Evolutionary conservation across 2,888 invertebrate genomes (phyloP).

Genomic region (Nephrotoma flavescens): DNA sequence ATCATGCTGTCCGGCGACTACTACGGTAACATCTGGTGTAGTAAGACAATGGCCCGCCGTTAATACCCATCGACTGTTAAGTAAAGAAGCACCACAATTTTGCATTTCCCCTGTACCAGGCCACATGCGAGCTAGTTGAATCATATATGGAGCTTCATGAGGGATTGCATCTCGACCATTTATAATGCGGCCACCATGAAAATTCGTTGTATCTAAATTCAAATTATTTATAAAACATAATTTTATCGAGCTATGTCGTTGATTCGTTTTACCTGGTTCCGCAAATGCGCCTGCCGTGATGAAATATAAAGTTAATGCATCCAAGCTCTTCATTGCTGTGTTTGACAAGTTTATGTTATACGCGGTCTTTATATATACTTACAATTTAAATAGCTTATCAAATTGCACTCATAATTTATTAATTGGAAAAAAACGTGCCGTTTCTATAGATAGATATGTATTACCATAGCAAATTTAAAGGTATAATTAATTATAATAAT

Average conservation of each 20-base stretch:
- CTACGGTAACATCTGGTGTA: conserved; percentile 17
- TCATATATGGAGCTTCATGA: background rate
- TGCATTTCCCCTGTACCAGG: conserved; percentile 13
- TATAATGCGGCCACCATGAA: background rate
- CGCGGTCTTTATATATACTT: background rate
- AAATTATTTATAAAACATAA: no score
- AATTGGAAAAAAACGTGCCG: background rate
- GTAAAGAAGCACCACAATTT: conserved; percentile 33
- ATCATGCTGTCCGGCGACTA: conserved; percentile 31
- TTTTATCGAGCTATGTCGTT: background rate
- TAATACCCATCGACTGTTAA: conserved; percentile 27
- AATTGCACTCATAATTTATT: background rate
- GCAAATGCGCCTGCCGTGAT: background rate
- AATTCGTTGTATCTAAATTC: background rate
- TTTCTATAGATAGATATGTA: background rate
- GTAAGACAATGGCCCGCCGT: conserved; percentile 31
- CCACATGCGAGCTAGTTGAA: background rate
- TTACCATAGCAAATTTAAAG: no score
- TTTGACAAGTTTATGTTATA: background rate
- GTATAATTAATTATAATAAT: no score
- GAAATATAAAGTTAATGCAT: background rate
- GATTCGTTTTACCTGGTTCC: background rate
- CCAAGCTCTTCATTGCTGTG: background rate
- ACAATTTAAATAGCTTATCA: background rate
- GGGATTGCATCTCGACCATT: background rate